Evolutionary conservation across 2,888 invertebrate species (phyloP).

Genomic region (Acanthoscelides obtectus): DNA sequence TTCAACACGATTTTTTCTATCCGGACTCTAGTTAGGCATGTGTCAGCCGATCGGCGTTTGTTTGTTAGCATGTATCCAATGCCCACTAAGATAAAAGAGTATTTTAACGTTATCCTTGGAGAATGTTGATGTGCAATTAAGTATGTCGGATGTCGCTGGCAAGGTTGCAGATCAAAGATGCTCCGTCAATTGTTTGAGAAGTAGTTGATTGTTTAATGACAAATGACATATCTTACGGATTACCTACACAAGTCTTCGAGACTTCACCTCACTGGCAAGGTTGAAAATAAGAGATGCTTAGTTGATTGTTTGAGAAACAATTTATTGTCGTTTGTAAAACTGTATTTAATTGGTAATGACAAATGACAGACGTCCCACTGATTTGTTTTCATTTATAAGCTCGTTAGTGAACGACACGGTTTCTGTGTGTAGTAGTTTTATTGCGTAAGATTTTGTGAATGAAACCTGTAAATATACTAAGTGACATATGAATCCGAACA

Average conservation of each 20-base stretch:
- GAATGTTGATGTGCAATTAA: neutral
- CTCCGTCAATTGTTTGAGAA: neutral
- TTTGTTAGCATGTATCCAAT: neutral
- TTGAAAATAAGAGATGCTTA: neutral
- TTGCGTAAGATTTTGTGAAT: neutral
- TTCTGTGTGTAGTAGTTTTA: too few relatives aligned
- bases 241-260: too few relatives aligned
- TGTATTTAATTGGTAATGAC: neutral
- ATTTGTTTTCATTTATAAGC: neutral
- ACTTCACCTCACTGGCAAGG: too few relatives aligned
- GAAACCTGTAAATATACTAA: neutral
- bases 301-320: neutral
- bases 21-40: neutral
- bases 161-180: neutral
- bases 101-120: neutral
- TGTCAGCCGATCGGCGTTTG: neutral
- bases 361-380: neutral
- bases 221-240: too few relatives aligned
- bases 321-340: neutral
- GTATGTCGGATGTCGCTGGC: neutral
- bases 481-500: too few relatives aligned
- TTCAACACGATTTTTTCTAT: neutral
- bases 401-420: neutral
- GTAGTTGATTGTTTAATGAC: neutral
- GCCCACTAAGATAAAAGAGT: neutral